phyloP scores from a whole-genome alignment of 1,140 invertebrate genomes.

The Hycleus cichorii region DNA sequence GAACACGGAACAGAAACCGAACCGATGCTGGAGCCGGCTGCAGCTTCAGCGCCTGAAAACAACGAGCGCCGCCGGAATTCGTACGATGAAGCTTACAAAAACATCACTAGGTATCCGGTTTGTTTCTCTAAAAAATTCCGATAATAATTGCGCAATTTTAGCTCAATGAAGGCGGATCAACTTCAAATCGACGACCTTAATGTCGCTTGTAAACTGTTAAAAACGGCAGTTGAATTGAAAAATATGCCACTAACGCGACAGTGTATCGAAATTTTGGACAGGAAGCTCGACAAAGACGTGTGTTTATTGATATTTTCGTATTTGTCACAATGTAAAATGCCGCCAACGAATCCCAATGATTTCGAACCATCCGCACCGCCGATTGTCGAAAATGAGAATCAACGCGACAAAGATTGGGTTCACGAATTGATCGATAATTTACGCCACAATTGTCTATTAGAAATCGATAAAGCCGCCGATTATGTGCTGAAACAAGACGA shows the following conservation, averaged over 20 bases:
- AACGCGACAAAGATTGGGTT: slow-evolving; percentile 33
- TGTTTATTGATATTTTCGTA: slow-evolving; percentile 28
- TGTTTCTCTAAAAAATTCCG: slow-evolving; percentile 1
- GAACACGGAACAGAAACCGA: slow-evolving; percentile 8
- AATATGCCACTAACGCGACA: slow-evolving; percentile 36
- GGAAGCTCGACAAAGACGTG: slow-evolving; percentile 29
- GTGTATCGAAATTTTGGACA: slow-evolving; percentile 33
- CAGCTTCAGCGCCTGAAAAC: slow-evolving; percentile 10
- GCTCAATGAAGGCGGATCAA: slow-evolving; percentile 34
- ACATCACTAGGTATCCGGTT: slow-evolving; percentile 19
- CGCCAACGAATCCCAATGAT: slow-evolving; percentile 20
- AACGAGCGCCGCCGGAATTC: slow-evolving; percentile 5
- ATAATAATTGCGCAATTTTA: slow-evolving; percentile 18
- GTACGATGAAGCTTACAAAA: slow-evolving; percentile 21
- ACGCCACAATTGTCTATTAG: slow-evolving; percentile 34
- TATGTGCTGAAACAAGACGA: slow-evolving; percentile 32
- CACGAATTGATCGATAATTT: slow-evolving; percentile 29
- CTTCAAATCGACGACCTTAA: slow-evolving; percentile 28
- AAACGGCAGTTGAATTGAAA: slow-evolving; percentile 31
- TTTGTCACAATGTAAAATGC: slow-evolving; percentile 25
- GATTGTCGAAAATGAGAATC: slow-evolving; percentile 32
- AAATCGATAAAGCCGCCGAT: slow-evolving; percentile 36
- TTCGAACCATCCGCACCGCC: slow-evolving; percentile 38
- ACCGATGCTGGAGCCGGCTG: slow-evolving; percentile 3
- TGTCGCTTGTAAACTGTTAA: slow-evolving; percentile 30